phyloP scores from a whole-genome alignment of 2,113 vertebrate species.

The Diphyllodes magnificus region DNA sequence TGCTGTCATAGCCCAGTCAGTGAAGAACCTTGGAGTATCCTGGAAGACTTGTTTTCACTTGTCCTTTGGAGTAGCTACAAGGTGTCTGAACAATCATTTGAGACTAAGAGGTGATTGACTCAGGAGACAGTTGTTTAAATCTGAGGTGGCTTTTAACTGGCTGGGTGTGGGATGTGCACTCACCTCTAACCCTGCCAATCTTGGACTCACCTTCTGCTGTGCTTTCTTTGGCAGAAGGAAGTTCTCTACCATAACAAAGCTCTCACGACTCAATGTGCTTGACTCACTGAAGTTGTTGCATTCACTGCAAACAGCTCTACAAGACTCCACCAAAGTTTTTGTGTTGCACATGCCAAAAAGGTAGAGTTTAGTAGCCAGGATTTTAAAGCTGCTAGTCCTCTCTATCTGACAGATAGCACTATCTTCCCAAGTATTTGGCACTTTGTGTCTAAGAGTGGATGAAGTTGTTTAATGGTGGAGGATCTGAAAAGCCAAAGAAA shows the following conservation, averaged over 20 bases:
- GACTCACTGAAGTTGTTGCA: neutral
- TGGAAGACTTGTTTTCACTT: neutral
- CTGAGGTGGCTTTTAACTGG: neutral
- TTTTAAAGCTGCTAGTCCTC: neutral
- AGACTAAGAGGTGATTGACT: neutral
- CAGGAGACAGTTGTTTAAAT: neutral
- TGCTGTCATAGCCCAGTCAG: neutral
- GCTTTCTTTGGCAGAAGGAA: neutral
- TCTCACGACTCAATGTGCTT: neutral
- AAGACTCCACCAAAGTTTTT: neutral
- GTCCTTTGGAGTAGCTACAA: neutral
- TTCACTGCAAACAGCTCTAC: neutral
- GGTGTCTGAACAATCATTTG: neutral
- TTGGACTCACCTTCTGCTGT: neutral
- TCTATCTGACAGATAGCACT: neutral
- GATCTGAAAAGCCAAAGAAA: neutral
- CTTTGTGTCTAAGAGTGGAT: neutral
- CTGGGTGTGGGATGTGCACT: neutral
- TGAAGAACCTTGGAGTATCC: neutral
- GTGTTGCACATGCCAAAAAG: neutral
- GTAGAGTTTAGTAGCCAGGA: neutral
- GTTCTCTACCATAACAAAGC: neutral
- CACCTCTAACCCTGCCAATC: neutral
- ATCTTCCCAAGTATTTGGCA: neutral
- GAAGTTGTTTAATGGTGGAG: neutral